A percentile compares a stretch with the other conserved stretches of the same genome.
Conservation (phyloP, 2,888 invertebrate species). For the Dromius quadrimaculatus region DNA sequence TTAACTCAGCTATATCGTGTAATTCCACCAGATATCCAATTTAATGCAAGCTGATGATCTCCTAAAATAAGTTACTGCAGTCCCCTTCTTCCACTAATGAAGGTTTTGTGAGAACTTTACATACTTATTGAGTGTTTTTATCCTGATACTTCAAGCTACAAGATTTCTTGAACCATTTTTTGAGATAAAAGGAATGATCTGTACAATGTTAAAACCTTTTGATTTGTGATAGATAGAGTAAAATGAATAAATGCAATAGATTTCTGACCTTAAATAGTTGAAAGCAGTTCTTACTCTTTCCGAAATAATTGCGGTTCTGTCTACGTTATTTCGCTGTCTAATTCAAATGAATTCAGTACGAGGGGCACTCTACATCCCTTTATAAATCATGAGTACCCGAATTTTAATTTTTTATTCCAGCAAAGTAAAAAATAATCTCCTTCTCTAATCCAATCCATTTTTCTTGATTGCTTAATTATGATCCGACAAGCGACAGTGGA, state of each 20-base stretch:
- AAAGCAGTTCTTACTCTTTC: too few relatives aligned
- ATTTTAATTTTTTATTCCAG: conserved; percentile 35
- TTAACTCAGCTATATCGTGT: conserved; percentile 25
- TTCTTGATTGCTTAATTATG: conserved; percentile 48
- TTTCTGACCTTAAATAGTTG: too few relatives aligned
- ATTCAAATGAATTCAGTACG: conserved; percentile 31
- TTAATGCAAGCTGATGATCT: conserved; percentile 35
- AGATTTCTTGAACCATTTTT: too few relatives aligned
- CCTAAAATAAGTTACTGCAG: conserved; percentile 22
- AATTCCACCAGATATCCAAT: conserved; percentile 27
- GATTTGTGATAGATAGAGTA: too few relatives aligned
- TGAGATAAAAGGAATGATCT: too few relatives aligned
- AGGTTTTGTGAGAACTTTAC: conserved; percentile 15
- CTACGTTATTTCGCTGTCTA: conserved; percentile 14
- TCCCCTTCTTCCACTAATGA: conserved; percentile 8
- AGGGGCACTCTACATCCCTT: conserved; percentile 22
- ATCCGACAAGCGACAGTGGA: conserved; percentile 25
- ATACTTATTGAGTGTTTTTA: conserved; percentile 19
- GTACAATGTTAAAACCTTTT: too few relatives aligned
- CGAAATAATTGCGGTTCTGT: too few relatives aligned
- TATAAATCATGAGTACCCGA: conserved; percentile 38
- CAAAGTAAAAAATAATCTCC: conserved; percentile 34
- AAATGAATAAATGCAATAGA: too few relatives aligned
- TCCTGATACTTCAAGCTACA: too few relatives aligned
- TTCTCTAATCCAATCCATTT: conserved; percentile 45